Evolutionary conservation across 1,140 invertebrate species (phyloP).

Genomic region (Coptotermes formosanus): DNA sequence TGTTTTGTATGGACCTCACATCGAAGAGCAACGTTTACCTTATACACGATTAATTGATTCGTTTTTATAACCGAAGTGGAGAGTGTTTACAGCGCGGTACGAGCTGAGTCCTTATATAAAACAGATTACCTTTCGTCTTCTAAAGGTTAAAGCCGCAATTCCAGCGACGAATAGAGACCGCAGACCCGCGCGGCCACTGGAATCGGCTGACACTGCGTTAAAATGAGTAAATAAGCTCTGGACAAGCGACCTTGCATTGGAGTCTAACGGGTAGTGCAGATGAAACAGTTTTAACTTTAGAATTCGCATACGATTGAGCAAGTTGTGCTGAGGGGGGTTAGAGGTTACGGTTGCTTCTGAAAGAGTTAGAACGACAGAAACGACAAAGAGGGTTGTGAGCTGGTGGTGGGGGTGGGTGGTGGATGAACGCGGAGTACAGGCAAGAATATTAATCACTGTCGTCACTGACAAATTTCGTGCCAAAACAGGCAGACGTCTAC

Average conservation of each 20-base stretch:
- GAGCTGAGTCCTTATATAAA: no score
- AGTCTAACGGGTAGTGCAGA: not conserved
- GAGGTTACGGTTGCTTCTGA: not conserved
- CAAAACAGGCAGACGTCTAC: slow-evolving; percentile 12
- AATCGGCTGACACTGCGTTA: no score
- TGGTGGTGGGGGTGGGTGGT: not conserved
- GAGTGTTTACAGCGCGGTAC: no score
- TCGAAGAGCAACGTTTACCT: no score
- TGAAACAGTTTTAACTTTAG: not conserved
- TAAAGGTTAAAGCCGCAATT: no score
- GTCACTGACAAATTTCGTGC: slow-evolving; percentile 12
- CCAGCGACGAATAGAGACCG: no score
- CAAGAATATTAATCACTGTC: slow-evolving; percentile 19
- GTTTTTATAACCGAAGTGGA: no score
- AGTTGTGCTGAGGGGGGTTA: not conserved
- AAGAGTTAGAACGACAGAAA: not conserved
- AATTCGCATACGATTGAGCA: not conserved
- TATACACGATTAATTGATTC: no score
- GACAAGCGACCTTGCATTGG: not conserved
- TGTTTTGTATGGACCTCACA: no score
- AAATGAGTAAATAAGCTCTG: no score
- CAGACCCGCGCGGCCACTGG: no score
- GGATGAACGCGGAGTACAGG: not conserved
- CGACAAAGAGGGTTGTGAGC: not conserved
- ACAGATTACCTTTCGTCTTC: no score